Conservation (phyloP, 2,797 vertebrate species). For the Columba guinea region DNA sequence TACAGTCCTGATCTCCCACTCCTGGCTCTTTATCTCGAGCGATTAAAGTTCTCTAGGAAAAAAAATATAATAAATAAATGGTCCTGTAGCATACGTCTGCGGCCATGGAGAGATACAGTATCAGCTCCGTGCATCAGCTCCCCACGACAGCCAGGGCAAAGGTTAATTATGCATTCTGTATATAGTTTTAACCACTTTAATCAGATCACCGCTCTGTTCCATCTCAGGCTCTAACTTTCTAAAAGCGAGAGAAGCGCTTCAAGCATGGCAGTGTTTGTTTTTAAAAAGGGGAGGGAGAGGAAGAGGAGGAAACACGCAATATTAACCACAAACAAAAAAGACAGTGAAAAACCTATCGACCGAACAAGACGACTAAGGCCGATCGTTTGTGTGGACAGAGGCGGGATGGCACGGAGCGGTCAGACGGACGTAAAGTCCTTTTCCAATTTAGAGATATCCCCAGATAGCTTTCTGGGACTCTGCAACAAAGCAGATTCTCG, state of each 20-base stretch:
- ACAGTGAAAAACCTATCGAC: not conserved
- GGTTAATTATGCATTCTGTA: constrained; percentile 79
- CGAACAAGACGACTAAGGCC: not conserved
- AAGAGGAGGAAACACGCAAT: constrained; percentile 1
- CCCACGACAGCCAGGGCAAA: constrained; percentile 64
- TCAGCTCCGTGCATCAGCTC: constrained; percentile 66
- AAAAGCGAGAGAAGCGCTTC: constrained; percentile 46
- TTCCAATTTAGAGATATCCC: not conserved
- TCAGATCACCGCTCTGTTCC: constrained; percentile 54
- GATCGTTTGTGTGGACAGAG: not conserved
- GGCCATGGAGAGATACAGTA: constrained; percentile 67
- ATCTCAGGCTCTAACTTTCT: constrained; percentile 58
- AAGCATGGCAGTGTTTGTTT: constrained; percentile 33
- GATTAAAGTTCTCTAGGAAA: constrained; percentile 77
- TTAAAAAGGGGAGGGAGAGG: not conserved
- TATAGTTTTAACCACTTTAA: constrained; percentile 79
- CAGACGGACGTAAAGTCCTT: not conserved
- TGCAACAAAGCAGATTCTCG: not conserved
- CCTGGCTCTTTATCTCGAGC: constrained; percentile 77
- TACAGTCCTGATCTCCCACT: constrained; percentile 74
- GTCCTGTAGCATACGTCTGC: constrained; percentile 63
- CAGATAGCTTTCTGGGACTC: not conserved
- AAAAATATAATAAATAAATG: constrained; percentile 42
- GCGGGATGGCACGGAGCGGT: not conserved
- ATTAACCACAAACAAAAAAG: constrained; percentile 8